Evolutionary conservation across 2,113 vertebrate genomes (phyloP).

Genomic region (Rallus limicola): DNA sequence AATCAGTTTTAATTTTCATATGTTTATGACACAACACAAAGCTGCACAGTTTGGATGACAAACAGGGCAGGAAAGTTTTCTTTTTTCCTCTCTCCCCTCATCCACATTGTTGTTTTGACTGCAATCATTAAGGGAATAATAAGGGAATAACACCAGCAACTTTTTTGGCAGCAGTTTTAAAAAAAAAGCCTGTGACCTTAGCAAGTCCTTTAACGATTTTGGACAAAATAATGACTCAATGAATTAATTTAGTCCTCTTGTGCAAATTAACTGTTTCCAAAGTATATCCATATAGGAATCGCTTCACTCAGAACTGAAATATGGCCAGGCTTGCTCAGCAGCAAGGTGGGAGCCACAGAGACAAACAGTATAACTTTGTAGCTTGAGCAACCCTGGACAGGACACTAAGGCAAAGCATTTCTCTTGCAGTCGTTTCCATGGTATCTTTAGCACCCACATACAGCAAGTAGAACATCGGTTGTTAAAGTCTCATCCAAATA

Average conservation of each 20-base stretch:
- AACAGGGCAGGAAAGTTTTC: not conserved
- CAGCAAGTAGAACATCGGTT: conserved; percentile 39
- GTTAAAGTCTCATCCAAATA: conserved; percentile 61
- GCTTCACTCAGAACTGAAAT: not conserved
- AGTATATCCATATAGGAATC: not conserved
- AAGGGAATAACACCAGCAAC: not conserved
- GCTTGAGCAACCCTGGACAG: conserved; percentile 41
- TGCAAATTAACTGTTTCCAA: not conserved
- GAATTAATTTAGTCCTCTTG: not conserved
- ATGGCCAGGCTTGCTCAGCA: not conserved
- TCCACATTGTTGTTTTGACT: not conserved
- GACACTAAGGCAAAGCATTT: conserved; percentile 40
- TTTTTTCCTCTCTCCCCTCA: not conserved
- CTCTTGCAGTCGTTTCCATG: conserved; percentile 37
- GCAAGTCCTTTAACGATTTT: not conserved
- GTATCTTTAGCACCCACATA: conserved; percentile 44
- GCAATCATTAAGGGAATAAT: not conserved
- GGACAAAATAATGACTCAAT: not conserved
- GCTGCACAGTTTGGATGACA: not conserved
- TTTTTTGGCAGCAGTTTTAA: not conserved
- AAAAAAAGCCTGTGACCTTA: not conserved
- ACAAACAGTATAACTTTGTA: conserved; percentile 1
- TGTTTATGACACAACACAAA: not conserved
- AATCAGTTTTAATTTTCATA: not conserved
- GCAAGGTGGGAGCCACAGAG: not conserved